phyloP scores from a whole-genome alignment of 2,888 invertebrate species.

The Chromoteleia sp. region DNA sequence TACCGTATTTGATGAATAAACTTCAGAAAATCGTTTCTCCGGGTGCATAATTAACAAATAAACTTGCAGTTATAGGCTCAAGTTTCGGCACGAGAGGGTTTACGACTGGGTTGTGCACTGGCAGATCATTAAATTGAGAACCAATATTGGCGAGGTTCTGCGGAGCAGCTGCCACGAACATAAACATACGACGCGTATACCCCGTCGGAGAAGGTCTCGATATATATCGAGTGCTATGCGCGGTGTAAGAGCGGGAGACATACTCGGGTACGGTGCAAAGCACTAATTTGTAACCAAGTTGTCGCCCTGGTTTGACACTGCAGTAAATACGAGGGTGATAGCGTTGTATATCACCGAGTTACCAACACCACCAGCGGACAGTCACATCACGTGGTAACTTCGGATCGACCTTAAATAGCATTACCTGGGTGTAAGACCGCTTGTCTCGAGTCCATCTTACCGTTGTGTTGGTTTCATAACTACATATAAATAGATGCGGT shows the following conservation, averaged over 20 bases:
- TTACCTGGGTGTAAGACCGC: slow-evolving; percentile 65
- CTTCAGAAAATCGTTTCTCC: slow-evolving; percentile 63
- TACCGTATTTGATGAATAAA: slow-evolving; percentile 64
- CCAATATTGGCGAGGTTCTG: slow-evolving; percentile 83
- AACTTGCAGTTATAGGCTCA: slow-evolving; percentile 64
- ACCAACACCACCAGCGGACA: slow-evolving; percentile 73
- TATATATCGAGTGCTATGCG: slow-evolving; percentile 70
- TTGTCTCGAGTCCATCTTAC: slow-evolving; percentile 62
- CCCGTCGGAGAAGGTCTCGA: slow-evolving; percentile 73
- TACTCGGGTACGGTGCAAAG: slow-evolving; percentile 76
- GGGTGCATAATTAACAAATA: slow-evolving; percentile 69
- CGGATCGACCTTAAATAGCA: slow-evolving; percentile 70
- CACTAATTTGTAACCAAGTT: slow-evolving; percentile 84
- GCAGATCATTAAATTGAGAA: slow-evolving; percentile 84
- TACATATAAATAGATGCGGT: slow-evolving; percentile 74
- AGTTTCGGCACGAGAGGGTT: slow-evolving; percentile 68
- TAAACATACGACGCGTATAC: slow-evolving; percentile 80
- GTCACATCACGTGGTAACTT: slow-evolving; percentile 66
- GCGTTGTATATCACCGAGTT: slow-evolving; percentile 82
- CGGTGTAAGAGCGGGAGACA: slow-evolving; percentile 72
- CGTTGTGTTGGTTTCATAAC: slow-evolving; percentile 70
- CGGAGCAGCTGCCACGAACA: slow-evolving; percentile 82
- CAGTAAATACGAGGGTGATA: slow-evolving; percentile 84
- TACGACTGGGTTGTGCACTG: slow-evolving; percentile 74
- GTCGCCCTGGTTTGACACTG: slow-evolving; percentile 84